These are phyloP conservation scores for Cavia porcellus DNA, from an alignment of 2,113 vertebrate genomes.

Conservation along the genomic window DNA sequence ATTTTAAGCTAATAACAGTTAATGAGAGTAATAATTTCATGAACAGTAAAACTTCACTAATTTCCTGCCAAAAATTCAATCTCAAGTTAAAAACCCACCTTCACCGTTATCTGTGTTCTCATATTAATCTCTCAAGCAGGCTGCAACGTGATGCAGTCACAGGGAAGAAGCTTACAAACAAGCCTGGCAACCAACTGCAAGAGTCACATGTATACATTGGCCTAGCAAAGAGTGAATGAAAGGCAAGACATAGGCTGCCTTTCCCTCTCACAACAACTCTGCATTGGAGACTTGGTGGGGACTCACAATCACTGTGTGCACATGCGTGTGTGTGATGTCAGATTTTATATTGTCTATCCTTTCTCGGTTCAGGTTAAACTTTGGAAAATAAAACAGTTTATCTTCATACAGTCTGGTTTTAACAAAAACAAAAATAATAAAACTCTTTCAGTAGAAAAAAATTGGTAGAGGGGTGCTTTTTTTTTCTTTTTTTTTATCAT, in stretches of 20 bases:
- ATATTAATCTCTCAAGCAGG: too few species aligned
- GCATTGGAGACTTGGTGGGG: background rate
- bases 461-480: background rate
- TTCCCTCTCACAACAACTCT: background rate
- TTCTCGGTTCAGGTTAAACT: slow-evolving; percentile 27
- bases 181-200: background rate
- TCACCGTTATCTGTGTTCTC: background rate
- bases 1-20: slow-evolving; percentile 80
- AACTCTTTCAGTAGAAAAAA: background rate
- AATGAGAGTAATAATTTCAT: slow-evolving; percentile 82
- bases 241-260: background rate
- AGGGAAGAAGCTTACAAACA: background rate
- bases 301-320: background rate
- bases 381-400: slow-evolving; percentile 33
- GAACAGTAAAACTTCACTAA: slow-evolving; percentile 71
- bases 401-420: background rate
- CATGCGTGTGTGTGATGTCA: background rate
- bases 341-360: background rate
- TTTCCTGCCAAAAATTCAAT: slow-evolving; percentile 51
- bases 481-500: background rate
- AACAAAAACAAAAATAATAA: background rate
- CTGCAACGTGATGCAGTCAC: too few species aligned
- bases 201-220: background rate
- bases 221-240: background rate
- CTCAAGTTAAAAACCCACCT: slow-evolving; percentile 70